Percentiles rank a stretch among this genome's conserved stretches.
Conservation (phyloP, 1,140 invertebrate genomes). For the Medauroidea extradentata region DNA sequence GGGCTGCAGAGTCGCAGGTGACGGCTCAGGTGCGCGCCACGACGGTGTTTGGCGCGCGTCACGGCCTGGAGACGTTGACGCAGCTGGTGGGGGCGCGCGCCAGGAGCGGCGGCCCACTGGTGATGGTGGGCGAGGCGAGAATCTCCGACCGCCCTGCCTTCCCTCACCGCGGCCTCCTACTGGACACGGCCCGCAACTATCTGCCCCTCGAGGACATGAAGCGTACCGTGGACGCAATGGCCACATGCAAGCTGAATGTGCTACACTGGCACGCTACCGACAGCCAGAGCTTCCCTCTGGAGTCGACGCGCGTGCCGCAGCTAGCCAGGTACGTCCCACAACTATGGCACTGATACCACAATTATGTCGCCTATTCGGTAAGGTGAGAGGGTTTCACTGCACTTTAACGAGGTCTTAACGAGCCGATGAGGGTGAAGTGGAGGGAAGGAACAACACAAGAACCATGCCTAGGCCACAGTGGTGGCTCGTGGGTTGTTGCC, state of each 20-base stretch:
- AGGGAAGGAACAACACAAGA: too few species aligned
- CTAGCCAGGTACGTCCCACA: slow-evolving; percentile 74
- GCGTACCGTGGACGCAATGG: slow-evolving; percentile 70
- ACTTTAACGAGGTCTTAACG: too few species aligned
- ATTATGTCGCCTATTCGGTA: too few species aligned
- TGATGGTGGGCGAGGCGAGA: slow-evolving; percentile 36
- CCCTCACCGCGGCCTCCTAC: slow-evolving; percentile 61
- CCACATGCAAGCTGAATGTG: slow-evolving; percentile 75
- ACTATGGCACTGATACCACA: too few species aligned
- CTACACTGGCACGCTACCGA: slow-evolving; percentile 85
- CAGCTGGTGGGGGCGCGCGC: slow-evolving; percentile 55
- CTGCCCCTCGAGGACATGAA: slow-evolving; percentile 64
- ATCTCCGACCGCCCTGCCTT: slow-evolving; percentile 41
- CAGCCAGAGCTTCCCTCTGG: slow-evolving; percentile 76
- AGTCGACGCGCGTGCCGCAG: slow-evolving; percentile 61
- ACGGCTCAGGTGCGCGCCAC: slow-evolving; percentile 54
- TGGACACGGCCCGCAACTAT: slow-evolving; percentile 75
- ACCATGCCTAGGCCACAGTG: too few species aligned
- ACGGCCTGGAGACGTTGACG: slow-evolving; percentile 69
- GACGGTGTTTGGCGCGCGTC: slow-evolving; percentile 69
- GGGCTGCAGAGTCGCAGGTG: not conserved
- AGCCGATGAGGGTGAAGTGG: too few species aligned
- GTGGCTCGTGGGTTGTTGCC: too few species aligned
- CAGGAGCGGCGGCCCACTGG: slow-evolving; percentile 23
- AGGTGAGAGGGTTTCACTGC: too few species aligned